Percentiles rank a stretch among this genome's conserved stretches.
Conservation (phyloP, 2,888 invertebrate species). For the Petrophora chlorosata region DNA sequence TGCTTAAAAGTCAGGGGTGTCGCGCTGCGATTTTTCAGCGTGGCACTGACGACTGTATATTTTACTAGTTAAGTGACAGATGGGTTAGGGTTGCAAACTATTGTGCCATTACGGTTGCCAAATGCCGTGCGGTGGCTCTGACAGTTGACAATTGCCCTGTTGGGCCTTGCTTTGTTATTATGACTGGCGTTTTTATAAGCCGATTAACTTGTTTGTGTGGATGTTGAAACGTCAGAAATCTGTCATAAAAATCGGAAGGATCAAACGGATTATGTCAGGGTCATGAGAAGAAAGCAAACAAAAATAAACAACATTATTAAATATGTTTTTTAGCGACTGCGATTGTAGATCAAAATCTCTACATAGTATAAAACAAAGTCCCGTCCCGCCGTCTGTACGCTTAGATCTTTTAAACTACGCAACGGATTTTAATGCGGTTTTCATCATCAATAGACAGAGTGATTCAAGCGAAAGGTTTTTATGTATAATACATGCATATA, state of each 20-base stretch:
- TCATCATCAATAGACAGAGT: too few species aligned
- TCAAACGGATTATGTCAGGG: not conserved
- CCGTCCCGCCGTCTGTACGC: too few species aligned
- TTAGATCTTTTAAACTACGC: too few species aligned
- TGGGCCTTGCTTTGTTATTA: conserved; percentile 50
- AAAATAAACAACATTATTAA: not conserved
- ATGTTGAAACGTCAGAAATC: conserved; percentile 19
- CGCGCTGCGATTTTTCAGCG: conserved; percentile 77
- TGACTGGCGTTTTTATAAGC: conserved; percentile 22
- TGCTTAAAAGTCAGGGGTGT: conserved; percentile 62
- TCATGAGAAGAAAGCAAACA: not conserved
- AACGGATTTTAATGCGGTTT: too few species aligned
- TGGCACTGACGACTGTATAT: conserved; percentile 81
- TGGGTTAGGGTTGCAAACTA: conserved; percentile 80
- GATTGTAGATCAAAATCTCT: too few species aligned
- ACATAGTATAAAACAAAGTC: too few species aligned
- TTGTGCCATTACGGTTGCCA: conserved; percentile 80
- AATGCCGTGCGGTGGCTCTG: conserved; percentile 68
- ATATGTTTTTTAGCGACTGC: not conserved
- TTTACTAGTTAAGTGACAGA: conserved; percentile 83
- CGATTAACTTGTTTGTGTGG: conserved; percentile 32
- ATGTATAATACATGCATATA: too few species aligned
- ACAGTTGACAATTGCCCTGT: conserved; percentile 73
- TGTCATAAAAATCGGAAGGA: conserved; percentile 19
- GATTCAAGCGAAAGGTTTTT: too few species aligned